Percentiles rank a stretch among this genome's conserved stretches.
Evolutionary conservation across 2,113 vertebrate genomes (phyloP).

Genomic region (Upupa epops): DNA sequence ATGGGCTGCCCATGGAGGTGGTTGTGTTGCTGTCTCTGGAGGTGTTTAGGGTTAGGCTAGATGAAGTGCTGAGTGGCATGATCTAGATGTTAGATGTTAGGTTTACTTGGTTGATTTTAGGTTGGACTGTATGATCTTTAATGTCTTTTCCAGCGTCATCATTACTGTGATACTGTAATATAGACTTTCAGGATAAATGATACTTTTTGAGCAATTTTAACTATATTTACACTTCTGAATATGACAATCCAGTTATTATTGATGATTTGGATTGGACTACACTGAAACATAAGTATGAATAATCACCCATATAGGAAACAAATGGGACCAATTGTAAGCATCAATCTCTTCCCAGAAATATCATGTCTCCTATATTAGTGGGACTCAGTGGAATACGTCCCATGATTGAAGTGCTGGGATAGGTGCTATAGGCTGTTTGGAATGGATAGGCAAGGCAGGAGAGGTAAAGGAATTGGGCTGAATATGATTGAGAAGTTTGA

Average conservation of each 20-base stretch:
- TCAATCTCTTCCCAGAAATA: neutral
- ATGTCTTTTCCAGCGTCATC: too few relatives aligned
- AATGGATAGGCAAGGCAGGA: neutral
- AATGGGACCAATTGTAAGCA: neutral
- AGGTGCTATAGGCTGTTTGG: neutral
- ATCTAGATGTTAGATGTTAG: too few relatives aligned
- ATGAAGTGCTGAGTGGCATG: neutral
- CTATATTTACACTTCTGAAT: neutral
- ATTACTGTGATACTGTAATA: too few relatives aligned
- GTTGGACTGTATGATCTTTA: too few relatives aligned
- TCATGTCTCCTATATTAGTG: neutral
- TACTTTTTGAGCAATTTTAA: neutral
- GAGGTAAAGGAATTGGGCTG: neutral
- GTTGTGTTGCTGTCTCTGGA: too few relatives aligned
- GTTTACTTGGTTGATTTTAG: too few relatives aligned
- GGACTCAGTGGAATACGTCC: neutral
- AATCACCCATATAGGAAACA: neutral
- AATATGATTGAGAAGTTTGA: neutral
- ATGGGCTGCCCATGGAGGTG: too few relatives aligned
- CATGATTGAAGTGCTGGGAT: neutral
- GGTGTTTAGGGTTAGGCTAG: too few relatives aligned
- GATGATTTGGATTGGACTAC: neutral
- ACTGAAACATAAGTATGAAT: neutral
- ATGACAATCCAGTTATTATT: slow-evolving; percentile 25
- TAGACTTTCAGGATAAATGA: too few relatives aligned